Base-by-base conservation (phyloP, 2,888 invertebrate species). In the Eupithecia centaureata region DNA sequence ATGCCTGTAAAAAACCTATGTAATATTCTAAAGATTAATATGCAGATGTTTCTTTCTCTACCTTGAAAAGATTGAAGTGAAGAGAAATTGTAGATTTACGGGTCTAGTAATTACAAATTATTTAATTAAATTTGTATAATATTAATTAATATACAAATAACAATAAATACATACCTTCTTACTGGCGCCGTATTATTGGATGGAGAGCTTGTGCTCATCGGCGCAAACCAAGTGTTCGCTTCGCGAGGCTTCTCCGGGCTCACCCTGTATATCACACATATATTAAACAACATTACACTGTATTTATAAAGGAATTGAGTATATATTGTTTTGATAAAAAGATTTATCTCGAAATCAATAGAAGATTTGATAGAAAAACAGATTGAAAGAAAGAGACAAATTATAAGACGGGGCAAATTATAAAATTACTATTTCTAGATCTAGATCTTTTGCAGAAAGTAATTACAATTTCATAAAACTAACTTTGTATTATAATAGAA, bases 241-340 rank as follows among this genome's bases (percentile, higher is more conserved):
- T 90, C 91, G n/a, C 86, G 79, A 66, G 84, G 77, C 75, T 86
- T 83, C 63, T 89, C 90, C 70, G 87, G 82, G 60, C 78, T 88
- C 73, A 86, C 82, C 82, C 90, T 90, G 79, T 61, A 65, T 47
- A 74, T 56, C 59, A 30, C 68, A 68, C 35, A 22, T 28, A 35
- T n/a, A 22, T 61, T 22, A 32, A 61, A 12, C 13, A 8, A 27
- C 22, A 47, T 13, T n/a, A 8, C 54, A 30, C 7, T 28, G 2
- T 28, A 54, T 54, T n/a, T 2, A 2, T n/a, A 22, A 52, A 1
- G 5, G 25, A 10, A 25, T 25, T 25, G 5, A 52, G 5, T 52
- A 33, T 27, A 1, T 12, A 27, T 15, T 5, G 7, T 3, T 15
- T 52, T 2, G 5, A 52, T 10, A 47, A 47, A 25, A 25, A 2